phyloP scores from a whole-genome alignment of 2,888 invertebrate genomes.

The Oscheius onirici region DNA sequence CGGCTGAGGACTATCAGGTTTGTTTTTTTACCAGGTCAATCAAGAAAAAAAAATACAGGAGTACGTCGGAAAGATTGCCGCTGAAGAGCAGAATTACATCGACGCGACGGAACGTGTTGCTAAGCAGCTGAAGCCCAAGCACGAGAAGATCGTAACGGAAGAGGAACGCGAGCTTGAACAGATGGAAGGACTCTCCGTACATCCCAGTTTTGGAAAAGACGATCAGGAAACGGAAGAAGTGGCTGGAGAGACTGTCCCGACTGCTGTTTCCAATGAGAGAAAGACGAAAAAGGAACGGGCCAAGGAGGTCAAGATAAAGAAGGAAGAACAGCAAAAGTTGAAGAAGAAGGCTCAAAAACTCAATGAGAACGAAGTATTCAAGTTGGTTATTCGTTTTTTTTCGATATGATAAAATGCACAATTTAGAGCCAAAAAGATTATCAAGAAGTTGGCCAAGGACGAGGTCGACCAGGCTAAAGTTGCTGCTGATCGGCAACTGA shows the following conservation, averaged over 20 bases:
- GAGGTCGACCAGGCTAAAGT: conserved; percentile 36
- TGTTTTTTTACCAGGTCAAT: background rate
- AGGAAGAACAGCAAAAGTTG: conserved; percentile 1
- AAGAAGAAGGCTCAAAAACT: background rate
- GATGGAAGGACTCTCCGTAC: conserved; percentile 42
- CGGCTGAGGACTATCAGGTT: conserved; percentile 41
- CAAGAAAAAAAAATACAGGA: conserved; percentile 17
- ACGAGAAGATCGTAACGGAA: conserved; percentile 36
- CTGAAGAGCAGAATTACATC: conserved; percentile 42
- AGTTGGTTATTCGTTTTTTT: background rate
- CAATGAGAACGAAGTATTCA: conserved; percentile 28
- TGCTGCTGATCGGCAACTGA: conserved; percentile 26
- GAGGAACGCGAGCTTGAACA: conserved; percentile 41
- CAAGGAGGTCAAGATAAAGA: conserved; percentile 21
- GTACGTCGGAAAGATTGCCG: conserved; percentile 40
- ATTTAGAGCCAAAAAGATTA: conserved; percentile 48
- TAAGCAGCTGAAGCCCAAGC: conserved; percentile 40
- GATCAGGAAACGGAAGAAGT: conserved; percentile 29
- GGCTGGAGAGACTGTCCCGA: background rate
- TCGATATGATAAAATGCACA: background rate
- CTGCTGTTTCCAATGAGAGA: background rate
- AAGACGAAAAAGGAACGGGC: conserved; percentile 33
- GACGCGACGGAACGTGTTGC: conserved; percentile 33
- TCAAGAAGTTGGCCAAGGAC: conserved; percentile 44
- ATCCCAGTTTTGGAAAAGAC: conserved; percentile 37